These are phyloP conservation scores for Drosophila arawakana DNA, from an alignment of 1,140 invertebrate genomes.

Conservation along the genomic window DNA sequence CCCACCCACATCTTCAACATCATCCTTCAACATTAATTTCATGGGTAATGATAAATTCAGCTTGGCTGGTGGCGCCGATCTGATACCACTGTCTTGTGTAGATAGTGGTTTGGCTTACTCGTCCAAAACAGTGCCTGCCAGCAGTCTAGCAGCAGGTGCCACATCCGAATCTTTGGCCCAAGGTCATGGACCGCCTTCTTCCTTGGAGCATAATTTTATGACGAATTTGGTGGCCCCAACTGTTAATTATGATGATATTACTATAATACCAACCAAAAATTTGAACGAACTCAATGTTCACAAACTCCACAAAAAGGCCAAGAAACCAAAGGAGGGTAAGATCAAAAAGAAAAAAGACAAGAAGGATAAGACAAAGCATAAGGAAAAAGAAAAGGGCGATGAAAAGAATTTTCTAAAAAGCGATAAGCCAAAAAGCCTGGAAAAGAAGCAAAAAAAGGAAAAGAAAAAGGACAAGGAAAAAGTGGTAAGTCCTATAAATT, in stretches of 20 bases:
- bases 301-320: constrained; percentile 90
- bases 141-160: constrained; percentile 51
- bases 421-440: constrained; percentile 86
- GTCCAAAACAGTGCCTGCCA: constrained; percentile 48
- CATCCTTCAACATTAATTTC: constrained; percentile 58
- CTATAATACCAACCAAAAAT: constrained; percentile 59
- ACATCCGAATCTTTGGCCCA: constrained; percentile 51
- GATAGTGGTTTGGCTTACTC: constrained; percentile 61
- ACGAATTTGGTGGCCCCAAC: constrained; percentile 18
- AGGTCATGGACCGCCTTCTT: background rate
- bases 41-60: constrained; percentile 69
- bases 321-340: constrained; percentile 89
- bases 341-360: constrained; percentile 92
- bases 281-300: constrained; percentile 85
- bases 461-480: constrained; percentile 87
- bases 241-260: constrained; percentile 62
- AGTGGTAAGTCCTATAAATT: constrained; percentile 34
- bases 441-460: constrained; percentile 86
- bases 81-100: constrained; percentile 66
- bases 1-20: constrained; percentile 2
- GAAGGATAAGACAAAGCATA: constrained; percentile 88
- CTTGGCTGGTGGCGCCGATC: constrained; percentile 75
- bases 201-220: constrained; percentile 33
- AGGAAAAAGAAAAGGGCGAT: constrained; percentile 86
- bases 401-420: constrained; percentile 5